phyloP scores from a whole-genome alignment of 2,113 vertebrate genomes.

The Ceyx melanurus region DNA sequence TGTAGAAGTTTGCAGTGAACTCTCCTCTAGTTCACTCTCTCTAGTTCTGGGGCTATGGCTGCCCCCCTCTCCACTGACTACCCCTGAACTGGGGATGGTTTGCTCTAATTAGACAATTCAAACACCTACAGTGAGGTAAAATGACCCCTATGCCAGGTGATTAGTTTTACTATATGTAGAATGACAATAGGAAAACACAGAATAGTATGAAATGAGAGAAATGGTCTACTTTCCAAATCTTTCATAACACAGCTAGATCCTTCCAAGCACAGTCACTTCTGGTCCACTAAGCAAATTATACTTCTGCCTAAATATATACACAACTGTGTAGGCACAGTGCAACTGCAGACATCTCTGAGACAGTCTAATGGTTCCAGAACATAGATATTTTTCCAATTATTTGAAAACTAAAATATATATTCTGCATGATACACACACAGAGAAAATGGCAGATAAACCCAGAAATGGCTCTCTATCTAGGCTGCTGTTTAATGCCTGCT shows the following conservation, averaged over 20 bases:
- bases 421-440: background rate
- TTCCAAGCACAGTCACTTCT: background rate
- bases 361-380: background rate
- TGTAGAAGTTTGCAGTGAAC: rapidly evolving
- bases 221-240: background rate
- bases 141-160: background rate
- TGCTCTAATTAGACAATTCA: background rate
- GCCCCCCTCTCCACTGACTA: background rate
- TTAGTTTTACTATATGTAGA: background rate
- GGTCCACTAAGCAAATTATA: background rate
- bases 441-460: background rate
- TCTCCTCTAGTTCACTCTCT: background rate
- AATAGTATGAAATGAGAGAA: no score
- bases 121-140: background rate
- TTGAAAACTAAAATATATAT: background rate
- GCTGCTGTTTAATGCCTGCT: background rate
- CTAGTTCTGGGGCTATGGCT: background rate
- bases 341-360: background rate
- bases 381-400: background rate
- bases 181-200: background rate
- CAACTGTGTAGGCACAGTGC: background rate
- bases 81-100: background rate
- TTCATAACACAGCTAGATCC: background rate
- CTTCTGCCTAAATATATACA: background rate
- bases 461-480: background rate